Evolutionary conservation across 2,888 invertebrate genomes (phyloP), one percentile per base, ranked within the genome.

Genomic region (Willowsia nigromaculata): DNA sequence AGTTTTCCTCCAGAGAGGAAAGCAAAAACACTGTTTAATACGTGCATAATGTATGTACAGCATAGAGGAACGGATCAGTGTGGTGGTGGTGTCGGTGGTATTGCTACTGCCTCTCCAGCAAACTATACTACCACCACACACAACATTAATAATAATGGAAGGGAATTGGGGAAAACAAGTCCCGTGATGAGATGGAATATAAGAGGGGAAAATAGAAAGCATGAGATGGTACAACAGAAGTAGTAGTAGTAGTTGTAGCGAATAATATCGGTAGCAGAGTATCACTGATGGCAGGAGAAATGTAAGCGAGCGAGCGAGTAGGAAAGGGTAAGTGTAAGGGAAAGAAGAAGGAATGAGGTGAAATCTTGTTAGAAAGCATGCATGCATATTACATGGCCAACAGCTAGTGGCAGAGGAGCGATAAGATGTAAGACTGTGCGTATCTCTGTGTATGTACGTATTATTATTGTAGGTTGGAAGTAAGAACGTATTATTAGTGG

Each of bases 281-380:
- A 56, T 13, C 18, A 9, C 33, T 68, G 68, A 37, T n/a, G 15
- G 37, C 37, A 7, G 27, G 25, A 33, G 30, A n/a, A 2, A 11
- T 5, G 50, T 27, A 33, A 47, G 22, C 9, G 7, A 40, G 40
- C 3, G 15, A 40, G 22, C 7, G 9, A 62, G 62, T 22, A n/a
- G 22, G 25, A 43, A 47, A 65, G 65, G 37, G 40, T 27, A 37
- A 74, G 56, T 40, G 85, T 43, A 40, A n/a, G 25, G 30, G 18
- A 59, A 40, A 15, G 81, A 13, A 50, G 30, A 85, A 62, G 18
- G 83, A 85, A 78, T 80, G 80, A 68, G 68, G 86, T 71, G 85
- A 85, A 85, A 78, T 85, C 78, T 78, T 68, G 68, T 68, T 85
- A 85, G 78, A 85, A 85, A 85, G 78, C 78, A 50, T 13, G 40